Percentiles rank a stretch among this genome's conserved stretches.
Evolutionary conservation across 2,113 vertebrate species (phyloP).

Genomic region (Hippocampus guttulatus): DNA sequence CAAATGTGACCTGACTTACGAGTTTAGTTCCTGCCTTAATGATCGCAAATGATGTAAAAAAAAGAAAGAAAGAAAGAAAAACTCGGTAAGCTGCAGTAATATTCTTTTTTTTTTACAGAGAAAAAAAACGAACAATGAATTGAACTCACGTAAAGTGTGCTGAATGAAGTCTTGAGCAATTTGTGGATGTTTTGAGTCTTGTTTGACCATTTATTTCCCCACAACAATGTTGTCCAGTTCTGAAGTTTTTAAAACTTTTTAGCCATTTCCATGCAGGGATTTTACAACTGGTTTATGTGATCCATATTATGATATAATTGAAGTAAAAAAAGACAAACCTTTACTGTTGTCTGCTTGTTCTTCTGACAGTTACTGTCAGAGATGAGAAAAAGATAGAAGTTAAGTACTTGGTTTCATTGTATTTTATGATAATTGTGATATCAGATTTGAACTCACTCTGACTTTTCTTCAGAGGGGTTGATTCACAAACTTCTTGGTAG

Average conservation of each 20-base stretch:
- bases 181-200: too few species aligned
- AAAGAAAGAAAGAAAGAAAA: too few species aligned
- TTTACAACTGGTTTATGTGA: background rate
- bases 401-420: background rate
- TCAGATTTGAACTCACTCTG: conserved; percentile 67
- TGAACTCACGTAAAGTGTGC: too few species aligned
- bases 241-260: background rate
- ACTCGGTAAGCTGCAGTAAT: background rate
- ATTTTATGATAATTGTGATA: background rate
- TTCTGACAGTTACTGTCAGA: conserved; percentile 55
- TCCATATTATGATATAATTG: background rate
- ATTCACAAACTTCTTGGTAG: conserved; percentile 85
- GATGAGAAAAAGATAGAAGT: background rate
- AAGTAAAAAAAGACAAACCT: conserved; percentile 39
- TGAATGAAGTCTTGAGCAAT: too few species aligned
- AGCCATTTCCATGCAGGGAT: background rate
- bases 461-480: conserved; percentile 59
- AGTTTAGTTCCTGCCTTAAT: too few species aligned
- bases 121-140: too few species aligned
- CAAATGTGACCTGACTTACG: too few species aligned
- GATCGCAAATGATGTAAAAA: too few species aligned
- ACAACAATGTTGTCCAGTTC: too few species aligned
- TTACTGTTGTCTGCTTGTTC: conserved; percentile 68
- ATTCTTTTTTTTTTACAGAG: too few species aligned
- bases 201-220: too few species aligned